Evolutionary conservation across 2,888 invertebrate species (phyloP).

Genomic region (Amblyjoppa fuscipennis): DNA sequence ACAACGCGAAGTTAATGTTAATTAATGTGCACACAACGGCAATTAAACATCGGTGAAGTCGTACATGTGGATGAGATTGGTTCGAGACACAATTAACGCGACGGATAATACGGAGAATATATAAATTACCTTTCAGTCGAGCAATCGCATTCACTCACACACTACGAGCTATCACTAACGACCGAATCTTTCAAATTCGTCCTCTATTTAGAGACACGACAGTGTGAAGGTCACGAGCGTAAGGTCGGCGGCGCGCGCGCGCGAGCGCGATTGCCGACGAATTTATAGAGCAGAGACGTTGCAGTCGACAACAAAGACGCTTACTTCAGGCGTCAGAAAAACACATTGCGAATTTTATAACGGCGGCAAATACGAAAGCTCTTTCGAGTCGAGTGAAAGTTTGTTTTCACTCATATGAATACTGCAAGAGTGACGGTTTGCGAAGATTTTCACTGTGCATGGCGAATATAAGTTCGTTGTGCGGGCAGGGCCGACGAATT

Average conservation of each 20-base stretch:
- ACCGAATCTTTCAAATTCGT: constrained; percentile 75
- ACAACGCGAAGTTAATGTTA: not conserved
- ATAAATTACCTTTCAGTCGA: constrained; percentile 27
- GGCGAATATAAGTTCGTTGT: too few species aligned
- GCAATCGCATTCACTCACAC: constrained; percentile 25
- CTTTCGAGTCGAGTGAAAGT: not conserved
- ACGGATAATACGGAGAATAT: not conserved
- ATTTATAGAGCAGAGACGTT: not conserved
- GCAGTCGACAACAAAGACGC: constrained; percentile 32
- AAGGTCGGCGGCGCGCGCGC: not conserved
- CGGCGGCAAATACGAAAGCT: constrained; percentile 37
- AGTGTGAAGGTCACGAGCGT: constrained; percentile 77
- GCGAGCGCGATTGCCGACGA: not conserved
- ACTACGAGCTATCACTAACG: constrained; percentile 10
- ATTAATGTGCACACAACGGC: not conserved
- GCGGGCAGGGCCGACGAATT: too few species aligned
- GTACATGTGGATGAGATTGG: not conserved
- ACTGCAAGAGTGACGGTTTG: too few species aligned
- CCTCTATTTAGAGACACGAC: constrained; percentile 76
- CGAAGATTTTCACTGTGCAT: too few species aligned
- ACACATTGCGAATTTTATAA: constrained; percentile 1
- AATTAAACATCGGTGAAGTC: not conserved
- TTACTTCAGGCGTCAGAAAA: constrained; percentile 20
- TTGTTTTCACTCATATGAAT: not conserved
- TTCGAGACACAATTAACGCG: not conserved